Base-by-base conservation (phyloP, 2,888 invertebrate species). In the Drepanosiphum platanoidis region DNA sequence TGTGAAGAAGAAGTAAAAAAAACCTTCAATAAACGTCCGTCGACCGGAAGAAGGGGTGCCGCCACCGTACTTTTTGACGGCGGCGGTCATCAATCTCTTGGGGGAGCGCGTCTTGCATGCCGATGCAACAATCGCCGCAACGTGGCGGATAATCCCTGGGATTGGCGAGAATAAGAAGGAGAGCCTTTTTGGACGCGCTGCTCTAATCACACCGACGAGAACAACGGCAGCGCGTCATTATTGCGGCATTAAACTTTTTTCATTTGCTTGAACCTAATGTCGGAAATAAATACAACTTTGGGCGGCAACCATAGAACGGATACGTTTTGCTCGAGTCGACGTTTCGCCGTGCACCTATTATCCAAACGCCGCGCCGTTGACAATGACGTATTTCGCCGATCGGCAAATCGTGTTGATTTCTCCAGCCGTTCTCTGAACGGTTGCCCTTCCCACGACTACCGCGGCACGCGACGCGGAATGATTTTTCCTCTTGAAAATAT, bases 21-120 rank as follows among this genome's bases (percentile, higher is more conserved):
- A 72, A 30, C 42, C 39, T 71, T 72, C 82, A 72, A 82, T 82
- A 82, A 82, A 82, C 42, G 82, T 74, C 72, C n/a, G 61, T 42
- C 72, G 15, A 72, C 82, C 61, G 82, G 82, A 72, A 66, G 66
- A 42, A 68, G 42, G 18, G 15, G 30, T 22, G 52, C 8, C n/a
- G n/a, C n/a, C n/a, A n/a, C n/a, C n/a, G n/a, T 39, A 64, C 42
- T 42, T 82, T 82, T 82, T 72, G 72, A 68, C 42, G 32, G 32
- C 32, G 7, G 32, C 15, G 64, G 72, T 72, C 82, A 82, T 82
- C 82, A 82, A 82, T 82, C 82, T 82, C 32, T 82, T 39, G 32
- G 42, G 18, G 32, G n/a, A n/a, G 72, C 82, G 39, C 71, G 36
- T 27, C 4, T 27, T 72, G 72, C 82, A 64, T 72, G 72, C 72